Conservation (phyloP, 2,888 invertebrate genomes). For the Notodonta ziczac region DNA sequence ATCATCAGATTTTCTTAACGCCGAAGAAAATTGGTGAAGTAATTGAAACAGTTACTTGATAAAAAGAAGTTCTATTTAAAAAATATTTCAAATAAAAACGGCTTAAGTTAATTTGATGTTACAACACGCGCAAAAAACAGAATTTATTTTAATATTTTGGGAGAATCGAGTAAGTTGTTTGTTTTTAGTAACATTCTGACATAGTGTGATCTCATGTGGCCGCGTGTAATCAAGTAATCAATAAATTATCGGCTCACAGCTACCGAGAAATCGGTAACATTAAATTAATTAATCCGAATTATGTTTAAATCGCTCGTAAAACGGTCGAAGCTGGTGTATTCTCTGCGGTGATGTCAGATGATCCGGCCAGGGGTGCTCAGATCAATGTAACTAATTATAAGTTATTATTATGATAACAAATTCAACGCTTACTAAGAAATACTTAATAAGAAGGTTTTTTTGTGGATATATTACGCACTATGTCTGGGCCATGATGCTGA, state of each 20-base stretch:
- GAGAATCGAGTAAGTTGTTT: not conserved
- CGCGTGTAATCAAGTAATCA: not conserved
- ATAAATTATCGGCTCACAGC: not conserved
- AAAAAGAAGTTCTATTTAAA: not conserved
- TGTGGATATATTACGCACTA: not conserved
- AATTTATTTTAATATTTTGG: not conserved
- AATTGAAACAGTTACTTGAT: not conserved
- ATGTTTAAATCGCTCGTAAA: not conserved
- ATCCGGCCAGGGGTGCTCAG: not conserved
- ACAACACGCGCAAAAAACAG: not conserved
- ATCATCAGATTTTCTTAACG: not conserved
- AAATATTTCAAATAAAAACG: not conserved
- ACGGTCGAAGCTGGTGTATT: not conserved
- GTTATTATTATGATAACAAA: not conserved
- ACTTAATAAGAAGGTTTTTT: not conserved
- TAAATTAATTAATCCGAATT: constrained; percentile 3
- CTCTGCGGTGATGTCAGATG: not conserved
- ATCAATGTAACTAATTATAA: not conserved
- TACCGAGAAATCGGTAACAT: constrained; percentile 1
- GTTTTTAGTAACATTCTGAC: not conserved
- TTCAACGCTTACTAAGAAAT: not conserved
- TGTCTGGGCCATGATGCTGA: no score
- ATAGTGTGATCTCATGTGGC: not conserved
- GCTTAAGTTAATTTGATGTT: not conserved
- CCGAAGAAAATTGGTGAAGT: not conserved